Percentiles rank a stretch among this genome's conserved stretches.
phyloP scores from a whole-genome alignment of 2,113 vertebrate species.

The Anarhynchus alexandrinus region DNA sequence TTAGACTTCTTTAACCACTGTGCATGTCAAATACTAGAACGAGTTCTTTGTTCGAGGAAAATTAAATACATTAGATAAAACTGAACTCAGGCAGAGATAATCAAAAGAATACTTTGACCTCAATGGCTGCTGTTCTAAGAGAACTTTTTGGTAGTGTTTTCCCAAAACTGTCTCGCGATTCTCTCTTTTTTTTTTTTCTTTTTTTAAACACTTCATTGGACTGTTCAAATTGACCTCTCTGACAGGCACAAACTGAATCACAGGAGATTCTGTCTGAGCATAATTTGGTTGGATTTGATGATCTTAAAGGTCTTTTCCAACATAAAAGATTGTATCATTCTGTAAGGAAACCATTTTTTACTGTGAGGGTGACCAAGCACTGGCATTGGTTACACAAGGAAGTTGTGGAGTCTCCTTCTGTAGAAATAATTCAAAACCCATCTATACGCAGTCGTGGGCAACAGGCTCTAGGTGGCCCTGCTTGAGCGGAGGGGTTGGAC shows the following conservation, averaged over 20 bases:
- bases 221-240: neutral
- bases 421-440: fast-evolving
- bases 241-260: neutral
- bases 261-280: neutral
- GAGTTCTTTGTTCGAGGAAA: neutral
- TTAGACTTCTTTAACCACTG: neutral
- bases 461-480: neutral
- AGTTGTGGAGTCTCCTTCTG: neutral
- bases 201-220: neutral
- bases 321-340: neutral
- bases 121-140: neutral
- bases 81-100: neutral
- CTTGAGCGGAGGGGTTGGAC: neutral
- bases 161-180: neutral
- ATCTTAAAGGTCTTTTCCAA: neutral
- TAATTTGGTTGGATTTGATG: neutral
- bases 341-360: neutral
- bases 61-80: neutral
- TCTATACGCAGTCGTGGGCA: fast-evolving
- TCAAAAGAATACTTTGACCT: neutral
- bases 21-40: neutral
- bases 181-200: too few species aligned
- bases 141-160: neutral
- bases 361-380: neutral
- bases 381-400: neutral